Percentiles rank a stretch among this genome's conserved stretches.
phyloP scores from a whole-genome alignment of 2,888 invertebrate species.

The Erebia aethiops region DNA sequence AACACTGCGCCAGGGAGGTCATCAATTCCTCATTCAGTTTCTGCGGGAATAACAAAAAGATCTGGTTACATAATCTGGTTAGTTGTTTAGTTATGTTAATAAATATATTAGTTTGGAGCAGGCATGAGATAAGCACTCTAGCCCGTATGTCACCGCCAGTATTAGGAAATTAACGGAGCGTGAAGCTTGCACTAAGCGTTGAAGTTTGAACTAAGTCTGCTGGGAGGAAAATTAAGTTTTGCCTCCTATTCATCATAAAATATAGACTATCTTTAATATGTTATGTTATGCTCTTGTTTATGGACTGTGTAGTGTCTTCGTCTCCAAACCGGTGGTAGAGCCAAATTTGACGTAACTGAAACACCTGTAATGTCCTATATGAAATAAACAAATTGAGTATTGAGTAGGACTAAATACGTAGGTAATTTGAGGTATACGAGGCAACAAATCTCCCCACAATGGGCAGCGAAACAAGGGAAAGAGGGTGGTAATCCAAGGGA shows the following conservation, averaged over 20 bases:
- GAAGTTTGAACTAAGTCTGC: conserved; percentile 18
- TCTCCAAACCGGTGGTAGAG: too few relatives aligned
- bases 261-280: neutral
- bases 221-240: neutral
- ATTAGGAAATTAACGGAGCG: conserved; percentile 28
- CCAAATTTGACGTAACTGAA: too few relatives aligned
- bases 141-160: conserved; percentile 10
- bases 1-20: too few relatives aligned
- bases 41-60: too few relatives aligned
- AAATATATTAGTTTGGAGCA: too few relatives aligned
- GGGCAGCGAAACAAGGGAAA: conserved; percentile 21
- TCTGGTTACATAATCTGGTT: too few relatives aligned
- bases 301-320: too few relatives aligned
- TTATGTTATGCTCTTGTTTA: too few relatives aligned
- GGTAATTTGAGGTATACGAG: conserved; percentile 2
- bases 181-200: conserved; percentile 19
- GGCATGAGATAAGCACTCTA: neutral
- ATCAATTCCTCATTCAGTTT: too few relatives aligned
- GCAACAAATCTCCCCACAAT: conserved; percentile 22
- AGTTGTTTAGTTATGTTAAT: too few relatives aligned
- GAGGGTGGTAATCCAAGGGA: conserved; percentile 29
- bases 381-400: too few relatives aligned
- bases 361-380: too few relatives aligned
- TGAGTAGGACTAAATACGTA: neutral
- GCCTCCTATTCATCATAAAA: neutral